Evolutionary conservation across 2,797 vertebrate species (phyloP), one percentile per base, ranked within the genome.

Genomic region (Intellagama lesueurii): DNA sequence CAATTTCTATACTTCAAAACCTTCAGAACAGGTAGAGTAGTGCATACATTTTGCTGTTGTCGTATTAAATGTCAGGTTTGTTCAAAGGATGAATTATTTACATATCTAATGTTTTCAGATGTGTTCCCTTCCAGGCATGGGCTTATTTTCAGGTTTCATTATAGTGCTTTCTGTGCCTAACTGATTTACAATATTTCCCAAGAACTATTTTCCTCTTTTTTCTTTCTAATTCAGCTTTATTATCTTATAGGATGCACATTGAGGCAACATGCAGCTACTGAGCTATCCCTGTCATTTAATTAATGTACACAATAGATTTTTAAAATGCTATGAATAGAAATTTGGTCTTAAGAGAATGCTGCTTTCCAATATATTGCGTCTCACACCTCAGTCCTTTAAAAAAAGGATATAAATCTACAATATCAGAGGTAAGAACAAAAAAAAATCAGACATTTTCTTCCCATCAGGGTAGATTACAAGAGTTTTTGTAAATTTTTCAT

Each of bases 161-260:
- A 64, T 75, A 92, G 14, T 83, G 81, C 86, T 86, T 0, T 72
- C 83, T 90, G 1, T 19, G 9, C 87, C 47, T 87, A 89, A 56
- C 8, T 1, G 32, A 90, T 52, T 90, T 79, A 89, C 2, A 86
- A 22, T 64, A 83, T 9, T 88, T 85, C 52, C 80, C 4, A n/a
- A 86, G 93, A 91, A 87, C 3, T 91, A 78, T 83, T 91, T 91
- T 90, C 11, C 87, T 77, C 88, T 28, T 14, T 83, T 28, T 93
- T 93, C 70, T 85, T 87, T 40, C 44, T 91, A 66, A 88, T 88
- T 82, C 86, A n/a, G 5, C 52, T 93, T 92, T 92, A 87, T 94
- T 92, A 89, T 88, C 52, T 93, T 91, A 83, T 0, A 87, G 17
- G 90, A 82, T 16, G 88, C 81, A 88, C 1, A 76, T 91, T 93